Conservation (phyloP, 2,113 vertebrate genomes). For the Vidua chalybeata region DNA sequence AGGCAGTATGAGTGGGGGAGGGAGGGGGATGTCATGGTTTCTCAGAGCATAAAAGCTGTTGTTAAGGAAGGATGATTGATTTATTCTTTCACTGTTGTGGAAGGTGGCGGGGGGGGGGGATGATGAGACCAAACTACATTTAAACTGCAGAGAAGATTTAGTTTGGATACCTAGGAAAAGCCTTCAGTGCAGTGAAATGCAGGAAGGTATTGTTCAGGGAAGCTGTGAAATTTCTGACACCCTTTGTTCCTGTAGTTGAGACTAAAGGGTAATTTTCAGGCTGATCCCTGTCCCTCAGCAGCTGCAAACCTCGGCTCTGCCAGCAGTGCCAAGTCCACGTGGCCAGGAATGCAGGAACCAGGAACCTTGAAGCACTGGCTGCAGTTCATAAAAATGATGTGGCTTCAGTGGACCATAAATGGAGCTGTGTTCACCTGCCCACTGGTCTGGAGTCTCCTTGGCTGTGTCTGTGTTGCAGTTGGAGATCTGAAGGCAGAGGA, state of each 20-base stretch:
- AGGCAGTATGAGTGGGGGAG: not conserved
- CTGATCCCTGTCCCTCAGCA: not conserved
- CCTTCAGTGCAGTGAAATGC: not conserved
- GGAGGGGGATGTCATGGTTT: constrained; percentile 12
- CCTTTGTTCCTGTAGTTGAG: not conserved
- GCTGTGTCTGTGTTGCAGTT: not conserved
- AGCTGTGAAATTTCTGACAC: not conserved
- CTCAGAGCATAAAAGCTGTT: constrained; percentile 25
- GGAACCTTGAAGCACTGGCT: not conserved
- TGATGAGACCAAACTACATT: not conserved
- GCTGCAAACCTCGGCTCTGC: not conserved
- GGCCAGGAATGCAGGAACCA: not conserved
- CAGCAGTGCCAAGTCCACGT: not conserved
- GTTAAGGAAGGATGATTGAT: constrained; percentile 42
- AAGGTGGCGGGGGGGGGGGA: not conserved
- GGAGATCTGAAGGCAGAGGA: not conserved
- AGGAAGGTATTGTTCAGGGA: not conserved
- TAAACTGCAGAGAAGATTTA: not conserved
- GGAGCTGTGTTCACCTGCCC: not conserved
- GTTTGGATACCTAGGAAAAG: not conserved
- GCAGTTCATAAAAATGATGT: not conserved
- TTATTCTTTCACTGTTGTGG: not conserved
- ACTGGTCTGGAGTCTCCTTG: not conserved
- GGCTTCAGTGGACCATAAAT: not conserved
- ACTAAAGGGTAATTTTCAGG: not conserved